phyloP scores from a whole-genome alignment of 2,888 invertebrate species.

The Geotrupes spiniger region DNA sequence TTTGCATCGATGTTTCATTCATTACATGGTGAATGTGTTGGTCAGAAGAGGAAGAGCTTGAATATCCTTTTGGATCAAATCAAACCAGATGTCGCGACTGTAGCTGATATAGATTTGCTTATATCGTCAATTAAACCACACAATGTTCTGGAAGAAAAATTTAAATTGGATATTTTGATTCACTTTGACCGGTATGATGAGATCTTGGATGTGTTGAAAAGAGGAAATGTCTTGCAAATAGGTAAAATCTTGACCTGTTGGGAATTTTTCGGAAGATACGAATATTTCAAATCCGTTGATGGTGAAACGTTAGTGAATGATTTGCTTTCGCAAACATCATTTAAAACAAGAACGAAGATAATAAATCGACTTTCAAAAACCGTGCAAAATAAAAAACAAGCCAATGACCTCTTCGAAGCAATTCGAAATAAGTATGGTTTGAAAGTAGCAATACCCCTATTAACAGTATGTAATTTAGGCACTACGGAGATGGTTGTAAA shows the following conservation, averaged over 20 bases:
- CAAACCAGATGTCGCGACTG: not conserved
- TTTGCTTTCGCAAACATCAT: constrained; percentile 18
- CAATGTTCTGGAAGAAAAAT: not conserved
- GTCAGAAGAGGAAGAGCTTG: not conserved
- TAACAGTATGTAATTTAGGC: constrained; percentile 16
- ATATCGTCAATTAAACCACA: not conserved
- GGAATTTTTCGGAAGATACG: constrained; percentile 21
- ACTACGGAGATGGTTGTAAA: constrained; percentile 15
- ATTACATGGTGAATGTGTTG: not conserved
- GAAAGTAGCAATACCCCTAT: constrained; percentile 20
- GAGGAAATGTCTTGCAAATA: constrained; percentile 17
- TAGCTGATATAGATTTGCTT: not conserved
- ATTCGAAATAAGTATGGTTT: constrained; percentile 22
- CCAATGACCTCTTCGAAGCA: constrained; percentile 18
- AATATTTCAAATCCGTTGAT: constrained; percentile 11
- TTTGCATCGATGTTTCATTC: not conserved
- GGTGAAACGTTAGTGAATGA: constrained; percentile 15
- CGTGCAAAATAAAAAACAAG: constrained; percentile 16
- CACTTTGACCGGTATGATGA: constrained; percentile 16
- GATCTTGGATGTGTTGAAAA: constrained; percentile 21
- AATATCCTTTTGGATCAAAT: not conserved
- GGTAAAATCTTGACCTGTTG: constrained; percentile 22
- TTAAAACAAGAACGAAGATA: too few species aligned
- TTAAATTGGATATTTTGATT: constrained; percentile 20
- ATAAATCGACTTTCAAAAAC: constrained; percentile 18